These are phyloP conservation scores for Pelagia noctiluca DNA, from an alignment of 30 jellyfish, hydroid and myxozoan genomes.

Conservation along the genomic window DNA sequence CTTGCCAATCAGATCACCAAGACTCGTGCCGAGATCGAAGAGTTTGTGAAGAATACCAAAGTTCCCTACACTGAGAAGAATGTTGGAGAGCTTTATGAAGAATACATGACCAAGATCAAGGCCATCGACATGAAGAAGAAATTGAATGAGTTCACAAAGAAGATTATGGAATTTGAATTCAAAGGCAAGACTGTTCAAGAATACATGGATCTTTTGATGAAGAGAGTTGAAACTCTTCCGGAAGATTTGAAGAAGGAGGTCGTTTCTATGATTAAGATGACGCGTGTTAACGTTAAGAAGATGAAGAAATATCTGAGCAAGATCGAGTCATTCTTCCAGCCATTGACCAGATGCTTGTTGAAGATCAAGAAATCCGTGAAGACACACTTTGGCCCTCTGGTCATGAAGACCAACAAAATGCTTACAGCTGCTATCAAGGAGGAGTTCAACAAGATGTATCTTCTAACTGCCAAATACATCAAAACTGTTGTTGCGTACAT, in stretches of 20 bases:
- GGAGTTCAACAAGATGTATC: conserved; percentile 22
- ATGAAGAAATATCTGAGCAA: conserved; percentile 3
- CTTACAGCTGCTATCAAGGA: conserved; percentile 26
- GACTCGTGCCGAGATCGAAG: conserved; percentile 28
- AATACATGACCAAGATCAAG: conserved; percentile 30
- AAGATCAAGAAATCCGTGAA: conserved; percentile 49
- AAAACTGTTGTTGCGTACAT: conserved; percentile 16
- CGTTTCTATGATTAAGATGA: conserved; percentile 19
- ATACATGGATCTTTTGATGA: conserved; percentile 42
- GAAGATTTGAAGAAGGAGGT: conserved; percentile 53
- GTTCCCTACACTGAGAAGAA: conserved; percentile 84
- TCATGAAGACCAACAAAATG: conserved; percentile 31
- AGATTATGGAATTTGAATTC: conserved; percentile 63
- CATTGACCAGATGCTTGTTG: conserved; percentile 67
- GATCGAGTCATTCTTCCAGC: conserved; percentile 49
- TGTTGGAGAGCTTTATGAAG: conserved; percentile 53
- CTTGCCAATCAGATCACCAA: conserved; percentile 26
- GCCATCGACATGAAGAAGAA: conserved; percentile 53
- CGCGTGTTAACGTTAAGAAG: conserved; percentile 30
- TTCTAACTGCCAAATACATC: conserved; percentile 32
- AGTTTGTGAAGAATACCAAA: conserved; percentile 44
- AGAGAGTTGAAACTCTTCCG: conserved; percentile 66
- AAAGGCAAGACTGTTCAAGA: conserved; percentile 61
- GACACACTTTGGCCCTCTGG: conserved; percentile 90
- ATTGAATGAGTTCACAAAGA: conserved; percentile 37